phyloP scores from a whole-genome alignment of 2,113 vertebrate species.

The Pithys albifrons region DNA sequence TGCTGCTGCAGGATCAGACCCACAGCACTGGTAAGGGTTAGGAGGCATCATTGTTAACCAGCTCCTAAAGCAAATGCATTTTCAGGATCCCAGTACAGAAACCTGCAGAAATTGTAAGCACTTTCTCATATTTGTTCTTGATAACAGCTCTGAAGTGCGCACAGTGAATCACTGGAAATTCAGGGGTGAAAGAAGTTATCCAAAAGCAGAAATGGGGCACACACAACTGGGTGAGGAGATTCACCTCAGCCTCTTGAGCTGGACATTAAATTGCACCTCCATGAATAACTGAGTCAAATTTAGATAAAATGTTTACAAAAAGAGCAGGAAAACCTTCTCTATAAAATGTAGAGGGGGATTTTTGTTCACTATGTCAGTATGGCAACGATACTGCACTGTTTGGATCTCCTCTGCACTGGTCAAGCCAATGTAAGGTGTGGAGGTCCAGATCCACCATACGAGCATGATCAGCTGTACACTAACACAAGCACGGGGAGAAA shows the following conservation, averaged over 20 bases:
- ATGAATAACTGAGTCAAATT: not conserved
- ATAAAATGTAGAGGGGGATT: not conserved
- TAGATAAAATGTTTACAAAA: not conserved
- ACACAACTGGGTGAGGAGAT: not conserved
- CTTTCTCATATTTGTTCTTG: not conserved
- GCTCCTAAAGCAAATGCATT: not conserved
- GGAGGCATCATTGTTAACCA: not conserved
- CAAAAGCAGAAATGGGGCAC: not conserved
- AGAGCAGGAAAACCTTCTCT: not conserved
- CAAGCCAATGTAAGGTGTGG: rapidly evolving
- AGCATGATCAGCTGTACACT: not conserved
- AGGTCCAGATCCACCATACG: not conserved
- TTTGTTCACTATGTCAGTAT: not conserved
- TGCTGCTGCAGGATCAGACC: not conserved
- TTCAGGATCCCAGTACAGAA: not conserved
- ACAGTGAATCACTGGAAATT: not conserved
- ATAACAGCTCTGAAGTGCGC: not conserved
- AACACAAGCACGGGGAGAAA: not conserved
- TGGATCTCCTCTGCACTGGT: not conserved
- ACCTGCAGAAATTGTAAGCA: not conserved
- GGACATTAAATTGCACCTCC: not conserved
- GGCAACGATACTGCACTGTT: not conserved
- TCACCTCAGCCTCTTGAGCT: not conserved
- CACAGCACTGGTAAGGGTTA: not conserved
- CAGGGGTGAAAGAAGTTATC: not conserved